phyloP scores from a whole-genome alignment of 2,888 invertebrate species.

The Alsophila aescularia region DNA sequence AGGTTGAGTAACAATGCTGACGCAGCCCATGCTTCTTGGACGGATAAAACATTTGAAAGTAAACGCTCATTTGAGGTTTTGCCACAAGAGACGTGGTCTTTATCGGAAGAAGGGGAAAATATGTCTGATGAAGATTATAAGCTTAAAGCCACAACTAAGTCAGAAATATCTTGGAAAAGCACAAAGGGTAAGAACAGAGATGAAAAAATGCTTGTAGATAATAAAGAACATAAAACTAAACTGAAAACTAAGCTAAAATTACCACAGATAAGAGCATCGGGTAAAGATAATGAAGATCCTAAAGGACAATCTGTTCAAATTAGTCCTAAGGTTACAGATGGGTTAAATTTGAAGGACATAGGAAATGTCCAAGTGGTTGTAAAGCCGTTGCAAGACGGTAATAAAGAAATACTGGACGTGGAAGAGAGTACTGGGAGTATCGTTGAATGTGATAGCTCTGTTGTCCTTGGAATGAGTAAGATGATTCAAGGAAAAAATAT shows the following conservation, averaged over 20 bases:
- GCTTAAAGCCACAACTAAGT: not conserved
- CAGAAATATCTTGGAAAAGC: not conserved
- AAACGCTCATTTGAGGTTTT: not conserved
- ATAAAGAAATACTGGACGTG: too few species aligned
- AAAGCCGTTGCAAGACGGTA: too few species aligned
- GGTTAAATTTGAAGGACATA: too few species aligned
- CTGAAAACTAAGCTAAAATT: not conserved
- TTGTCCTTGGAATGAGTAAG: not conserved
- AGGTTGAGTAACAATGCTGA: too few species aligned
- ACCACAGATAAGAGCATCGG: not conserved
- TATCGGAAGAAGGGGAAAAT: not conserved
- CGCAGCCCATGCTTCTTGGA: not conserved
- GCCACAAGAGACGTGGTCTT: not conserved
- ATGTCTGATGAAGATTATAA: not conserved
- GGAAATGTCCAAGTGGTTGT: too few species aligned
- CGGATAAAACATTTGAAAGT: not conserved
- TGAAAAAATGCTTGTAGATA: too few species aligned
- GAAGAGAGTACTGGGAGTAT: not conserved
- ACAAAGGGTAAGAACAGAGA: too few species aligned
- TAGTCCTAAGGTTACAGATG: too few species aligned
- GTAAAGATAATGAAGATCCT: too few species aligned
- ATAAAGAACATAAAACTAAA: not conserved
- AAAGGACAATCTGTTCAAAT: too few species aligned
- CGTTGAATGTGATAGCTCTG: not conserved
- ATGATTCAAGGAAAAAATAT: constrained; percentile 1